Evolutionary conservation across 2,797 vertebrate genomes (phyloP).

Genomic region (Coreius guichenoti): DNA sequence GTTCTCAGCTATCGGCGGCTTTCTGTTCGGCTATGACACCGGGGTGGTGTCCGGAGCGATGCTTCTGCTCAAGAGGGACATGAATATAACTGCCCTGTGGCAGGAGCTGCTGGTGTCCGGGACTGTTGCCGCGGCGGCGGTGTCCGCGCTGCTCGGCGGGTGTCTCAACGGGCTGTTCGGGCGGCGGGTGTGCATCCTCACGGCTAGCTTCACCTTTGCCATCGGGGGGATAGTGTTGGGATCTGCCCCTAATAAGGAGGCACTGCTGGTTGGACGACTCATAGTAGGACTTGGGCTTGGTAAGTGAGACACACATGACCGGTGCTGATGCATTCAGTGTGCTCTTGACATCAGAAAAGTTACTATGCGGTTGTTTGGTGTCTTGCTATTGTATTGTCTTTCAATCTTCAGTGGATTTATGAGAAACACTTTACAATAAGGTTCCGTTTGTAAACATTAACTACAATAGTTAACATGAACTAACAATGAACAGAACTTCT

Average conservation of each 20-base stretch:
- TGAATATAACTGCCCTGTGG: slow-evolving; percentile 90
- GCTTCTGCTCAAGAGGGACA: slow-evolving; percentile 90
- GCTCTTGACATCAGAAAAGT: slow-evolving; percentile 1
- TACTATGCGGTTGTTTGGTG: background rate
- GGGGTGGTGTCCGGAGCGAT: slow-evolving; percentile 97
- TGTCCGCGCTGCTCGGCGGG: slow-evolving; percentile 89
- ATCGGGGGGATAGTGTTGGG: slow-evolving; percentile 87
- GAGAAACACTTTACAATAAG: background rate
- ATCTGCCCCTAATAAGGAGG: slow-evolving; percentile 86
- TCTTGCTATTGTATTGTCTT: background rate
- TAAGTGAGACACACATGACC: slow-evolving; percentile 75
- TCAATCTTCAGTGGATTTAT: background rate
- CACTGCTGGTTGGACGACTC: slow-evolving; percentile 87
- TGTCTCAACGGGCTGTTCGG: slow-evolving; percentile 89
- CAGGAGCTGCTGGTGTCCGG: slow-evolving; percentile 94
- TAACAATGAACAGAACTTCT: background rate
- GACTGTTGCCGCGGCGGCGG: slow-evolving; percentile 91
- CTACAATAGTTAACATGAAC: background rate
- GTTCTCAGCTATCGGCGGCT: slow-evolving; percentile 94
- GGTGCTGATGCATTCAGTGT: background rate
- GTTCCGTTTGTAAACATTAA: background rate
- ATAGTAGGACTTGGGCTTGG: slow-evolving; percentile 94
- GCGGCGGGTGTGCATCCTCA: slow-evolving; percentile 89
- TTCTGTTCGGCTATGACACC: slow-evolving; percentile 96
- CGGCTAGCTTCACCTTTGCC: slow-evolving; percentile 90